Evolutionary conservation across 1,140 invertebrate species (phyloP).

Genomic region (Drosophila kikkawai): DNA sequence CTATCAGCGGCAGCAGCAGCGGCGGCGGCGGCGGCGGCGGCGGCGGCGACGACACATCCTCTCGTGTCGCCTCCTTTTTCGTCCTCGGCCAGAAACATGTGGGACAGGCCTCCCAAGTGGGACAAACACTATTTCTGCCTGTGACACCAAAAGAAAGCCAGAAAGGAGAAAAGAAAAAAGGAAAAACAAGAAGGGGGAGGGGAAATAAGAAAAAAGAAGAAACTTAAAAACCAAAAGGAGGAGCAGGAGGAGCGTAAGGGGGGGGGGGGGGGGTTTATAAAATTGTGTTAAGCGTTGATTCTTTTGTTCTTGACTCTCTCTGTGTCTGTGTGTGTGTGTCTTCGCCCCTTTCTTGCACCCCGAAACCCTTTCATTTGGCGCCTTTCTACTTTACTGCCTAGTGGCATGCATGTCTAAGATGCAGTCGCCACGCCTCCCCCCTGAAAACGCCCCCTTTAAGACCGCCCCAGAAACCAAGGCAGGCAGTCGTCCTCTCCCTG

Average conservation of each 20-base stretch:
- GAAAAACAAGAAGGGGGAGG: background rate
- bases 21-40: constrained; percentile 2
- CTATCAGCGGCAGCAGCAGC: constrained; percentile 63
- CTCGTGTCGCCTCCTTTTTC: constrained; percentile 27
- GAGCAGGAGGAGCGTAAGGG: background rate
- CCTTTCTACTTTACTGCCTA: constrained; percentile 70
- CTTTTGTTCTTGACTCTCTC: constrained; percentile 75
- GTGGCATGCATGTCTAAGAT: constrained; percentile 72
- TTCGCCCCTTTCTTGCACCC: constrained; percentile 2
- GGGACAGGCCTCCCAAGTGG: constrained; percentile 62
- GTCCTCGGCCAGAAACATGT: constrained; percentile 48
- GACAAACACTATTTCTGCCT: constrained; percentile 51
- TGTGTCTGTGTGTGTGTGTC: background rate
- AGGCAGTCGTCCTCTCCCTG: constrained; percentile 5
- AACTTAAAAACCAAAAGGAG: constrained; percentile 4
- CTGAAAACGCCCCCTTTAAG: background rate
- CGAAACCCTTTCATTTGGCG: constrained; percentile 72
- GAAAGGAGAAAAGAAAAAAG: background rate
- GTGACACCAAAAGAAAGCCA: constrained; percentile 33
- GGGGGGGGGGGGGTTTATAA: constrained; percentile 17
- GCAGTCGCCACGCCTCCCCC: background rate
- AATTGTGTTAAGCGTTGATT: constrained; percentile 83
- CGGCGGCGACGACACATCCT: constrained; percentile 27
- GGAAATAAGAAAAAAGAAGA: background rate
- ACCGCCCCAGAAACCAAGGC: constrained; percentile 11